These are phyloP conservation scores for Ranitomeya variabilis DNA, from an alignment of 2,113 vertebrate genomes.

Conservation along the genomic window DNA sequence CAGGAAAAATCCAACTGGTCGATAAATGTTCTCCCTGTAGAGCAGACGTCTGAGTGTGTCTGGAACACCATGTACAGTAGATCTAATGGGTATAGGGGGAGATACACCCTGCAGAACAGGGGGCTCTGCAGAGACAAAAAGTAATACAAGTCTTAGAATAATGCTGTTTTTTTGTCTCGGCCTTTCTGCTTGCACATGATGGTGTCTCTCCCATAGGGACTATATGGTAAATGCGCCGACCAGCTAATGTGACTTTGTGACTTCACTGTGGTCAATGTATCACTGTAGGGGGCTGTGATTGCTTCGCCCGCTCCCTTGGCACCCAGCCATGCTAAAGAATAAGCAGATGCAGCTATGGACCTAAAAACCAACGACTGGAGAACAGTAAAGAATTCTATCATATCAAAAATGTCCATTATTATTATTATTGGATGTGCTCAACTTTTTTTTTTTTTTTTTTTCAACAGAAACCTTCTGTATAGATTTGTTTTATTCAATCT, in stretches of 20 bases:
- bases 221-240: not conserved
- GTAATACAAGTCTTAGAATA: no score
- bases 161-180: not conserved
- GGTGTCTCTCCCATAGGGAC: not conserved
- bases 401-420: no score
- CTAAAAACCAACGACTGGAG: not conserved
- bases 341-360: not conserved
- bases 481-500: not conserved
- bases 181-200: not conserved
- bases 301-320: not conserved
- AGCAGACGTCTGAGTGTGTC: not conserved
- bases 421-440: no score
- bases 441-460: no score
- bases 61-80: not conserved
- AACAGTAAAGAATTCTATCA: not conserved
- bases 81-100: not conserved
- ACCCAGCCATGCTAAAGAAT: not conserved
- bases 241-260: not conserved
- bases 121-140: no score
- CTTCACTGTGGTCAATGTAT: not conserved
- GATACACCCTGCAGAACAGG: not conserved
- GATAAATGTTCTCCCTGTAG: not conserved
- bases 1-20: not conserved
- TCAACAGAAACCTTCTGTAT: no score
- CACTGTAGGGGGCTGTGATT: not conserved